Base-by-base conservation (phyloP, 2,113 vertebrate species). In the Cyanocitta stelleri region DNA sequence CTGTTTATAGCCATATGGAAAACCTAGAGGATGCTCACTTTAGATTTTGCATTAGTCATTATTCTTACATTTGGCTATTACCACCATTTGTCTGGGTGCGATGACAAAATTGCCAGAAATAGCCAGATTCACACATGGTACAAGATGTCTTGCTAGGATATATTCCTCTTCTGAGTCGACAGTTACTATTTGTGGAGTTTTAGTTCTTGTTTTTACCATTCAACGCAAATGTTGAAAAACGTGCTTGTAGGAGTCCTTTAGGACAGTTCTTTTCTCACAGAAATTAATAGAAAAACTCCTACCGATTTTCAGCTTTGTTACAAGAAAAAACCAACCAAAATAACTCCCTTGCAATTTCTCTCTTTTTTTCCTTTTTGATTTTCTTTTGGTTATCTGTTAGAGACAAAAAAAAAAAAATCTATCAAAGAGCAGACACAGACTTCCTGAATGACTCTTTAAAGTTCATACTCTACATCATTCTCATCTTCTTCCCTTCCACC, bases 31-130 rank as follows among this genome's bases (percentile, higher is more conserved):
- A 90, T 97, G 96, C 90, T 97, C 95, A 96, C 79, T 96, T 96
- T 27, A 91, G 76, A 96, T 71, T 93, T 79, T 84, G 9, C 22
- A 86, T 96, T 95, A 96, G 92, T 97, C 93, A 96, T 93, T 94
- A 96, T 93, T 93, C 87, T 84, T 96, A 74, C 83, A 94, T 96
- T 96, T 95, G 93, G 82, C 85, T 66, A 96, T 95, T 93, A 48
- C 71, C 72, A 85, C 63, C 37, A 82, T 95, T 96, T 86, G 63
- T 95, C 93, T 89, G 93, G 41, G n/a, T 85, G 52, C 0, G 1
- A 87, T 87, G 87, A 95, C 58, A 96, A 79, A 96, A 93, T 69
- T 74, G 37, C 89, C 82, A 96, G 79, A 90, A 97, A 96, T 94
- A 96, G 82, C 79, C 75, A 77, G 75, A 55, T 77, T 90, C 76